phyloP scores from a whole-genome alignment of 2,888 invertebrate species.

The Thymelicus lineola region DNA sequence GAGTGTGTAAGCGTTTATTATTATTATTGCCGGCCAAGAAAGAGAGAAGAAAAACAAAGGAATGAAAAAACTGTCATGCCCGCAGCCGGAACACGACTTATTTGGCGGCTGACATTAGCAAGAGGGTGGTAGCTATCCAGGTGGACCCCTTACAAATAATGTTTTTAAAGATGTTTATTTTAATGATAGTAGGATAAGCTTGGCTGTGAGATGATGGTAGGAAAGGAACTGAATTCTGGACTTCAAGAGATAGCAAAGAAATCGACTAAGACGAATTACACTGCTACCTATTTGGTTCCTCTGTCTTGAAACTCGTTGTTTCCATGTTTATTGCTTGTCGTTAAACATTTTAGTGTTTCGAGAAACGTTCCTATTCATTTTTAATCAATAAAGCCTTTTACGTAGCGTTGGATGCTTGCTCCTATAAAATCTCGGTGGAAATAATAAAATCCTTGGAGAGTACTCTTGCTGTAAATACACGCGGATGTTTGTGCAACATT shows the following conservation, averaged over 20 bases:
- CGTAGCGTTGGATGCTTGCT: slow-evolving; percentile 6
- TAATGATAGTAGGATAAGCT: too few relatives aligned
- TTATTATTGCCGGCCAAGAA: too few relatives aligned
- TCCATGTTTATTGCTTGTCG: slow-evolving; percentile 10
- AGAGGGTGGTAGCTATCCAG: too few relatives aligned
- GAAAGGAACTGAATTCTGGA: too few relatives aligned
- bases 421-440: slow-evolving; percentile 17
- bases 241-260: not conserved
- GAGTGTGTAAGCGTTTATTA: too few relatives aligned
- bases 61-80: too few relatives aligned
- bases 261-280: not conserved
- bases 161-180: too few relatives aligned
- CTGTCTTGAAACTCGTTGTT: not conserved
- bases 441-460: slow-evolving; percentile 10
- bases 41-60: too few relatives aligned
- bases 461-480: not conserved
- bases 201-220: too few relatives aligned
- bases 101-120: too few relatives aligned
- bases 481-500: not conserved
- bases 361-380: slow-evolving; percentile 15
- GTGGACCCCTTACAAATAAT: too few relatives aligned
- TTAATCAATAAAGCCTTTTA: slow-evolving; percentile 25
- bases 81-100: too few relatives aligned
- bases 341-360: slow-evolving; percentile 22
- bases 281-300: not conserved